Evolutionary conservation across 2,113 vertebrate genomes (phyloP), one percentile per base, ranked within the genome.

Genomic region (Xiphophorus maculatus): DNA sequence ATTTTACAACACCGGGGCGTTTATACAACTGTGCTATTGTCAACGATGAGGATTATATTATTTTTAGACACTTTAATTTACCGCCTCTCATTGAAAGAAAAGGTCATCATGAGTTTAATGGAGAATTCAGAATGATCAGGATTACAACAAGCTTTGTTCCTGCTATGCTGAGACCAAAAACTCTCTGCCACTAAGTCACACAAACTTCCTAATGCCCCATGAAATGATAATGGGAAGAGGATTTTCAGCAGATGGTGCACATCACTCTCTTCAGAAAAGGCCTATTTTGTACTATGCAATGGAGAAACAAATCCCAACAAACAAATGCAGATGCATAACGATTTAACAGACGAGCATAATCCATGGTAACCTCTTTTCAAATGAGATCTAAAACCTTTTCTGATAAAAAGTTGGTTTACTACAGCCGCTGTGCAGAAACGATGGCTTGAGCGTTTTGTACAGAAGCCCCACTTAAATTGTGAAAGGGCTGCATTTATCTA

Each of bases 21-120:
- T 86, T 54, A 83, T 35, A 70, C 62, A 60, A 71, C 81, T 77
- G 71, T 83, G 82, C 44, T 69, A 66, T 51, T 71, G 66, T 85
- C 76, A 85, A 88, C 88, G 81, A 79, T 62, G 64, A 81, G 79
- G 87, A 93, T 93, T 91, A 88, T 76, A 84, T 88, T 92, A 88
- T 90, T 91, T 92, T 90, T 88, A 90, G 84, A 74, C 80, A 73
- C 78, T 90, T 90, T 88, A 88, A 91, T 88, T 90, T 88, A 86
- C 86, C 84, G 84, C 80, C 82, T 90, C 85, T 84, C 86, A 88
- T 83, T 85, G 69, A 80, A 81, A 87, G 76, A 80, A 87, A 89
- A 87, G 87, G 85, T 91, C 84, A 76, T 73, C 77, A 85, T 76
- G 86, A 85, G 87, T 86, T 88, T 91, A 92, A 93, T 93, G 91